phyloP scores from a whole-genome alignment of 2,888 invertebrate genomes.

The Caenorhabditis angaria region DNA sequence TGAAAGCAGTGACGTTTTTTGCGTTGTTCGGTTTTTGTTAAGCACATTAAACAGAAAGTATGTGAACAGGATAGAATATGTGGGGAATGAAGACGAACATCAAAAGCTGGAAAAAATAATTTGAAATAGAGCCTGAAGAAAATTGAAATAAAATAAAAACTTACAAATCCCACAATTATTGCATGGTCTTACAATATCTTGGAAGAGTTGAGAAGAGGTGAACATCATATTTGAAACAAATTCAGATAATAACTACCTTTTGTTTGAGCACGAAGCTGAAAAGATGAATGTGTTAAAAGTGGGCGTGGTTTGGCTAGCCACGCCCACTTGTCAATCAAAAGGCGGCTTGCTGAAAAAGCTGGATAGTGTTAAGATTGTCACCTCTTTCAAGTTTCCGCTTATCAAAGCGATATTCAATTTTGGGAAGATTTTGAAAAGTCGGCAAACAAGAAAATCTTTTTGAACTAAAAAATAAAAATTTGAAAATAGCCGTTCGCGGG shows the following conservation, averaged over 20 bases:
- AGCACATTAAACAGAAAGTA: constrained; percentile 38
- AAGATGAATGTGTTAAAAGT: background rate
- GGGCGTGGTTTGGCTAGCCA: background rate
- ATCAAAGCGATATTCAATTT: background rate
- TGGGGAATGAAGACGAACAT: constrained; percentile 30
- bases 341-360: background rate
- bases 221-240: constrained; percentile 28
- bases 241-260: background rate
- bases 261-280: background rate
- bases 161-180: constrained; percentile 26
- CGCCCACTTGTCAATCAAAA: background rate
- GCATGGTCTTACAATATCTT: constrained; percentile 30
- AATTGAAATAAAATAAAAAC: constrained; percentile 6
- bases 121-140: background rate
- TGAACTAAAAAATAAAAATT: background rate
- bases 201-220: constrained; percentile 31
- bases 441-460: background rate
- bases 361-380: background rate
- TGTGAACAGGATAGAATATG: constrained; percentile 35
- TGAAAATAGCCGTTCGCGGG: no score
- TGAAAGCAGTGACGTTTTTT: constrained; percentile 27
- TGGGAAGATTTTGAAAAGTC: no score
- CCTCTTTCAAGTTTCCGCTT: background rate
- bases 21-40: constrained; percentile 33
- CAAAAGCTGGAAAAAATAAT: constrained; percentile 19